These are phyloP conservation scores for Amazona finschi DNA, from an alignment of 2,797 vertebrate species.

Conservation along the genomic window DNA sequence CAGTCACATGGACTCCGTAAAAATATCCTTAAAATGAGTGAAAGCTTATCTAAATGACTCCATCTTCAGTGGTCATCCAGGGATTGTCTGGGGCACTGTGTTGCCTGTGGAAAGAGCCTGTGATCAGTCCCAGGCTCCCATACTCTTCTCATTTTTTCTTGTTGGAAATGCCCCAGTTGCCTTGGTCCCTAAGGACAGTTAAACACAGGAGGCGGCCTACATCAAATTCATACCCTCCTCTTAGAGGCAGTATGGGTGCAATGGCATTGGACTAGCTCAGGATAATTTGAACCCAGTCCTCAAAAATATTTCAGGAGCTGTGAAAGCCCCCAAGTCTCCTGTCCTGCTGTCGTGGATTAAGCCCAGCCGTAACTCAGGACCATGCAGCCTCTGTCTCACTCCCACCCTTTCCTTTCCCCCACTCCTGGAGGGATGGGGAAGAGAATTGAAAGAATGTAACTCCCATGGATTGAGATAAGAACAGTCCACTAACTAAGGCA, in stretches of 20 bases:
- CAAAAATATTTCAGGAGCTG: neutral
- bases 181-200: neutral
- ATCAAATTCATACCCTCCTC: neutral
- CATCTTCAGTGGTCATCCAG: neutral
- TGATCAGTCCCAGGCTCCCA: neutral
- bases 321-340: neutral
- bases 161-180: neutral
- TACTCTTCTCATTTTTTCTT: neutral
- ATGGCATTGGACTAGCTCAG: neutral
- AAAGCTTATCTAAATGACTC: neutral
- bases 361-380: no score
- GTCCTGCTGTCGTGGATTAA: accelerated
- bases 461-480: no score
- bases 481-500: no score
- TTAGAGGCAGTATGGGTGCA: neutral
- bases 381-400: no score
- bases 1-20: neutral
- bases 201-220: neutral
- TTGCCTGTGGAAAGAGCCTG: neutral
- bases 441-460: no score
- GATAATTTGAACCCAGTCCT: neutral
- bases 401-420: no score
- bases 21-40: neutral
- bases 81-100: neutral
- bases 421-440: no score